These are phyloP conservation scores for Rhynchonycteris naso DNA, from an alignment of 2,797 vertebrate species.

Conservation along the genomic window DNA sequence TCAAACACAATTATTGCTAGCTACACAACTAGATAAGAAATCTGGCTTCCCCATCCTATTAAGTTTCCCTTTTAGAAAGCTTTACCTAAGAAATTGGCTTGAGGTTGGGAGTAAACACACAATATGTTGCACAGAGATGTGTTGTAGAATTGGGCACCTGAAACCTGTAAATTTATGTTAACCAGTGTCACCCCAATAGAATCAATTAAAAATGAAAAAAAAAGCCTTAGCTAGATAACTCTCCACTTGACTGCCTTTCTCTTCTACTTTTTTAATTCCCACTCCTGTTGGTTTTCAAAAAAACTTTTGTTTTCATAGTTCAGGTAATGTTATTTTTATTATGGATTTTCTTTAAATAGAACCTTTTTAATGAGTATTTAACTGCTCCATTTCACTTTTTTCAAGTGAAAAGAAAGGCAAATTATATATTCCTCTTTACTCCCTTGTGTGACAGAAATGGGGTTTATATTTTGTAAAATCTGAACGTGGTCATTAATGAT, in stretches of 20 bases:
- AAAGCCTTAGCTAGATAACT: neutral
- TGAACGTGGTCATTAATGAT: neutral
- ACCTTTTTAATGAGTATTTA: neutral
- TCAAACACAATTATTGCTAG: neutral
- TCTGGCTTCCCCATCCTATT: neutral
- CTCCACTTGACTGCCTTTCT: neutral
- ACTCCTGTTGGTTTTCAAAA: neutral
- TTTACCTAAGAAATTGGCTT: neutral
- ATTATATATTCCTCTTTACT: neutral
- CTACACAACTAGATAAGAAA: neutral
- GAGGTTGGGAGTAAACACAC: too few relatives aligned
- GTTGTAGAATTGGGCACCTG: too few relatives aligned
- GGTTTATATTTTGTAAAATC: slow-evolving; percentile 6
- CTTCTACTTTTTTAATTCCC: neutral
- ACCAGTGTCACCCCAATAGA: too few relatives aligned
- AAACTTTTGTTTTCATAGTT: neutral
- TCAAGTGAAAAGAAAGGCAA: neutral
- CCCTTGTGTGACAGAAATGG: neutral
- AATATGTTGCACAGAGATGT: too few relatives aligned
- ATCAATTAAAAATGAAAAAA: too few relatives aligned
- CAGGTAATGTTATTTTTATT: neutral
- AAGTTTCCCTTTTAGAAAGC: neutral
- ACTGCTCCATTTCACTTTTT: neutral
- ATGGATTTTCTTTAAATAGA: neutral
- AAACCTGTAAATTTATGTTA: too few relatives aligned